Conservation (phyloP, 2,888 invertebrate genomes). For the Leucoma salicis region DNA sequence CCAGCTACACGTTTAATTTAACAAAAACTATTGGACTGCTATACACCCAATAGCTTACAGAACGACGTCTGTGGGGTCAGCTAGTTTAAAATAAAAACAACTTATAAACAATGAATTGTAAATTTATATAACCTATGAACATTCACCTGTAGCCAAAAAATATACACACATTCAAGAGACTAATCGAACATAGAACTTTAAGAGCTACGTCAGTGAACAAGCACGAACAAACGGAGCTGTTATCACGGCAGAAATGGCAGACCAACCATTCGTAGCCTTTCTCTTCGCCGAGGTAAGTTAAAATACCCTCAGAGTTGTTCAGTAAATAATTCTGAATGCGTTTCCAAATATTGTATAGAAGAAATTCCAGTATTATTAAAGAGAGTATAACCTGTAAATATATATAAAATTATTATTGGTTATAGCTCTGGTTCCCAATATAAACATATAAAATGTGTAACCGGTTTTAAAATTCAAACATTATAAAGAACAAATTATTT, state of each 20-base stretch:
- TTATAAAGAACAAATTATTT: no score
- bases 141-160: slow-evolving; percentile 4
- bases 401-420: neutral
- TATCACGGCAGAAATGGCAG: slow-evolving; percentile 50
- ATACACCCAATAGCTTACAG: no score
- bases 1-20: no score
- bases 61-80: no score
- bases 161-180: slow-evolving; percentile 40
- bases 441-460: no score
- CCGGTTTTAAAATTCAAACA: no score
- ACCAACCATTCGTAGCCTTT: slow-evolving; percentile 47
- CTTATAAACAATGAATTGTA: no score
- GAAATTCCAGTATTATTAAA: slow-evolving; percentile 46
- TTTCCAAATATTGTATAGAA: slow-evolving; percentile 46
- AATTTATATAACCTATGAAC: no score
- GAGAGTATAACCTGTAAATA: slow-evolving; percentile 47
- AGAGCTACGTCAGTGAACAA: slow-evolving; percentile 44
- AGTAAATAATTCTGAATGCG: slow-evolving; percentile 42
- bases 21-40: no score
- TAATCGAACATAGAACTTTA: slow-evolving; percentile 40
- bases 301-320: slow-evolving; percentile 46
- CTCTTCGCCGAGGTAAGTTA: slow-evolving; percentile 42
- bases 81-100: no score
- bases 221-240: slow-evolving; percentile 38
- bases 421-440: no score